Percentiles rank a stretch among this genome's conserved stretches.
phyloP scores from a whole-genome alignment of 2,113 vertebrate species.

The Peromyscus californicus region DNA sequence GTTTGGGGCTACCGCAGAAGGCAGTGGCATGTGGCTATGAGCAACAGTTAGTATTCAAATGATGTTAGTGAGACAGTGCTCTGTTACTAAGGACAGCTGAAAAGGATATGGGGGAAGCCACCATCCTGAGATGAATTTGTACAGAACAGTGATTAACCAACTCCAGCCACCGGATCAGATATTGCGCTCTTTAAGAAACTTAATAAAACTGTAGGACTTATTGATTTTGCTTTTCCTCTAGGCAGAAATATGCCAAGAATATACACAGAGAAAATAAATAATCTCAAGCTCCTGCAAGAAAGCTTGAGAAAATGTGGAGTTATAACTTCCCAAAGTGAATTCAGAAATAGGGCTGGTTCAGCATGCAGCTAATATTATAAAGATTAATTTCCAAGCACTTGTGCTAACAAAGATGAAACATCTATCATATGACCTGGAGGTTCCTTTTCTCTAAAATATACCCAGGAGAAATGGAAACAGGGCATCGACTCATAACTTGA shows the following conservation, averaged over 20 bases:
- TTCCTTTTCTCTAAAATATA: conserved; percentile 64
- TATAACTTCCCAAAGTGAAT: conserved; percentile 40
- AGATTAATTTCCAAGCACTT: conserved; percentile 71
- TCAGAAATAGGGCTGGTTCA: conserved; percentile 47
- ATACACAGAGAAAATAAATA: conserved; percentile 81
- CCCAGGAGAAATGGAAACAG: conserved; percentile 62
- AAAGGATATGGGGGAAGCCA: neutral
- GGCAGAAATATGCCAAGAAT: conserved; percentile 82
- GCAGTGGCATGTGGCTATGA: neutral
- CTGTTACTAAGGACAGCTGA: conserved; percentile 27
- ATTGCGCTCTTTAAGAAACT: conserved; percentile 76
- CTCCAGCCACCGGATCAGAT: conserved; percentile 70
- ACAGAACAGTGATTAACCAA: conserved; percentile 69
- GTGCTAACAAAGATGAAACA: conserved; percentile 74
- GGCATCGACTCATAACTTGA: conserved; percentile 57
- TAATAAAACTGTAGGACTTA: conserved; percentile 82
- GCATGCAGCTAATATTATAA: conserved; percentile 50
- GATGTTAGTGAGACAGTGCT: conserved; percentile 34
- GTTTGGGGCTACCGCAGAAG: neutral
- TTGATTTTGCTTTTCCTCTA: conserved; percentile 78
- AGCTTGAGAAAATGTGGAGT: conserved; percentile 56
- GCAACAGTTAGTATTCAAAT: conserved; percentile 18
- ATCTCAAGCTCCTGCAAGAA: conserved; percentile 52
- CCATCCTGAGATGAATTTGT: conserved; percentile 43
- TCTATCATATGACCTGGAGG: conserved; percentile 62